Conservation (phyloP, 2,888 invertebrate species). For the Tenthredo distinguenda region DNA sequence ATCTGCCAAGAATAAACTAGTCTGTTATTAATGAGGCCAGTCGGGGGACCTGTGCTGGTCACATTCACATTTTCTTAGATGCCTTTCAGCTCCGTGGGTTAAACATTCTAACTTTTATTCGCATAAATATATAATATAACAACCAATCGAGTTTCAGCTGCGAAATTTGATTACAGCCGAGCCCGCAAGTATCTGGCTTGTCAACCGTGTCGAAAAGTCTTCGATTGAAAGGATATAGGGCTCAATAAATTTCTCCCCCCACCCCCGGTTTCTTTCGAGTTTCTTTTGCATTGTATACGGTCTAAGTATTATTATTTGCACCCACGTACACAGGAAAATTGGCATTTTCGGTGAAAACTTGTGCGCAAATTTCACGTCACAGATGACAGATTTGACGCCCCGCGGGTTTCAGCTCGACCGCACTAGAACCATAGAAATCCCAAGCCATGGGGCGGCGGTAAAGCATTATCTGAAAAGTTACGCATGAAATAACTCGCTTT, state of each 20-base stretch:
- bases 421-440: conserved; percentile 34
- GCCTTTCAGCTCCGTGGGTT: background rate
- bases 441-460: conserved; percentile 7
- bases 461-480: conserved; percentile 39
- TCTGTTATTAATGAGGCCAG: conserved; percentile 55
- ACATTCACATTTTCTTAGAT: background rate
- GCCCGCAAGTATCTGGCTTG: background rate
- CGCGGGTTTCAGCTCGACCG: conserved; percentile 34
- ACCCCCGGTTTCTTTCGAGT: background rate
- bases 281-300: background rate
- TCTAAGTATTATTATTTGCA: background rate
- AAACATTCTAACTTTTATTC: background rate
- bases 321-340: background rate
- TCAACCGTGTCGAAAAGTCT: background rate
- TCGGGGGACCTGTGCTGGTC: background rate
- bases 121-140: too few relatives aligned
- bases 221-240: background rate
- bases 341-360: background rate
- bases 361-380: conserved; percentile 24
- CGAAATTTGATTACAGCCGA: background rate
- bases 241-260: background rate
- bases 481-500: conserved; percentile 40
- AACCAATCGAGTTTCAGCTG: conserved; percentile 6
- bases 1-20: conserved; percentile 65
- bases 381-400: conserved; percentile 32